Conservation (phyloP, 2,888 invertebrate species). For the Melieria crassipennis region DNA sequence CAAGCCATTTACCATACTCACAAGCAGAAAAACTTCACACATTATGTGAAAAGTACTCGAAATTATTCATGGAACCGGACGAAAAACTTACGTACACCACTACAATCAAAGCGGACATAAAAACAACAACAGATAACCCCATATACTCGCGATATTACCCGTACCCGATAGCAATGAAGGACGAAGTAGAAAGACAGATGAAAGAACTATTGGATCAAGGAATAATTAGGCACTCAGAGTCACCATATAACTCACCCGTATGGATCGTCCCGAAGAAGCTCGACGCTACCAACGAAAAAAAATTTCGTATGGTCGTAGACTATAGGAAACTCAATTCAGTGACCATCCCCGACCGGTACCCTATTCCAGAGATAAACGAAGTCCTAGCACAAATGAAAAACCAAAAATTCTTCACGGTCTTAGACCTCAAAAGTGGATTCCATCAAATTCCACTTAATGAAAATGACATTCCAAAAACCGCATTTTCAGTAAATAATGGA, state of each 20-base stretch:
- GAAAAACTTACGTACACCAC: not conserved
- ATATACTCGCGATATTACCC: constrained; percentile 5
- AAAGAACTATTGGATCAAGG: constrained; percentile 11
- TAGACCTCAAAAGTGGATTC: constrained; percentile 24
- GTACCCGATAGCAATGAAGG: constrained; percentile 15
- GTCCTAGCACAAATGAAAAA: constrained; percentile 31
- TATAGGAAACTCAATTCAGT: constrained; percentile 30
- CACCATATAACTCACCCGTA: constrained; percentile 5
- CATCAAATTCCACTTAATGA: constrained; percentile 34
- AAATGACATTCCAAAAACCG: constrained; percentile 32
- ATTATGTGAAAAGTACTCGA: constrained; percentile 17
- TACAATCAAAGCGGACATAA: constrained; percentile 17
- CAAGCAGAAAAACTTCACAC: constrained; percentile 15
- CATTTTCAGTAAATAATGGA: constrained; percentile 7
- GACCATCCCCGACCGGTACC: constrained; percentile 30
- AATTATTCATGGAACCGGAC: constrained; percentile 7
- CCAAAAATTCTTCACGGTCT: constrained; percentile 22
- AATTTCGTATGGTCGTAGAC: constrained; percentile 22
- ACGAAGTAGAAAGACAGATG: constrained; percentile 25
- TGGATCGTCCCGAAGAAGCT: constrained; percentile 12
- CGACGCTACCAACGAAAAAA: not conserved
- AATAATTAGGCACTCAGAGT: constrained; percentile 15
- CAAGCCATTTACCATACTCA: constrained; percentile 21
- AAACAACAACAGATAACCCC: constrained; percentile 12
- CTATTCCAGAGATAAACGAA: constrained; percentile 36